Base-by-base conservation (phyloP, 1,140 invertebrate genomes). In the Zaprionus inermis region DNA sequence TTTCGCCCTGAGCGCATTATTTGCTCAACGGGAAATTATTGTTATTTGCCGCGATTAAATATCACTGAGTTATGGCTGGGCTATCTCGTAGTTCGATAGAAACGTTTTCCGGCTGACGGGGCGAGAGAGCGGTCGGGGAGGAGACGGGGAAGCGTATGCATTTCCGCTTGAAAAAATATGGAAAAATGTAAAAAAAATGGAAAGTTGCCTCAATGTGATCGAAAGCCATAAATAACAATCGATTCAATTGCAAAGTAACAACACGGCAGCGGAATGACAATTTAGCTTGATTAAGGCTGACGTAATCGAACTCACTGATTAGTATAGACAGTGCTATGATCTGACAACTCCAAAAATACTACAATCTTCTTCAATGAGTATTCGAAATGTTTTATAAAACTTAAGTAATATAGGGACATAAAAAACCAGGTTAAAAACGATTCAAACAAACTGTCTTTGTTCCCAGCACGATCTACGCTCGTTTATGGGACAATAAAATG, bases 1-100 rank as follows among this genome's bases (percentile, higher is more conserved):
- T 28, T 28, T 28, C 0, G 24, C 24, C 24, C 24, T 28, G 38
- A 16, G 30, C 54, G 41, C 63, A 79, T 69, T 86, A 84, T 86
- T 86, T 86, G 79, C 72, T 77, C 78, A 78, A 60, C 82, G 69
- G 76, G 66, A 88, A 86, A 86, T 82, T 88, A 86, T 86, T 86
- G 88, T 84, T 84, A 84, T 83, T 83, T 78, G 54, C 32, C 12
- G 51, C 76, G 82, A 86, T 86, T 82, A 79, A 88, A 86, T 76
- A 76, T 76, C 79, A 83, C 66, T 82, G 82, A 88, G 71, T 82
- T 74, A 82, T 82, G 83, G 72, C 57, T 66, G 7, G 67, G 55
- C 46, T 64, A 60, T 38, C 66, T 52, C 28, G 52, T 64, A 61
- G 60, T 58, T 58, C 16, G 44, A 34, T 58, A 68, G 36, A 58